Evolutionary conservation across 2,113 vertebrate species (phyloP), one percentile per base, ranked within the genome.

Genomic region (Salminus brasiliensis): DNA sequence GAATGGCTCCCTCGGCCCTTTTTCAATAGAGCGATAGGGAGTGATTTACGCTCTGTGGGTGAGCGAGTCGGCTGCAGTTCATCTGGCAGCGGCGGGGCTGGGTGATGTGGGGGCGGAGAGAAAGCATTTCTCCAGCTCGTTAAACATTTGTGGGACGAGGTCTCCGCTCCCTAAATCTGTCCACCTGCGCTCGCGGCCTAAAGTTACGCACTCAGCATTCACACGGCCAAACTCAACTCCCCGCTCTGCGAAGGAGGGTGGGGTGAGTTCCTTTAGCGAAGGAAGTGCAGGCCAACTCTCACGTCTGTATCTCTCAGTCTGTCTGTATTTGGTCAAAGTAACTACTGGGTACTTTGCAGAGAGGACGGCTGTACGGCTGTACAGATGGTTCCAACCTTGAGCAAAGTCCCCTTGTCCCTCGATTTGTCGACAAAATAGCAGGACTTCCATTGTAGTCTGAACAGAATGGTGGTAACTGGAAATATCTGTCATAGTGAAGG

Each of bases 91-190:
- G 34, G n/a, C 23, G 16, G 60, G 68, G 47, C 70, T 57, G 41
- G 53, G 70, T 60, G 39, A 57, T 70, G 49, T 76, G 81, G 81
- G 78, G 68, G 81, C 47, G 67, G 74, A 68, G 74, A 74, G 72
- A 47, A 49, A 74, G 72, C 66, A 57, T 81, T 86, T 83, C 78
- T 72, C 65, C 75, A 74, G 81, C 80, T 86, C 83, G 78, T 86
- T 83, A 86, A 80, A 82, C 83, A 84, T 84, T 83, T 84, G 74
- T 55, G 74, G 81, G 79, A 60, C 75, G 72, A 47, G 66, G 74
- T 53, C 80, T 77, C 32, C 39, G 65, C 72, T 80, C 74, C 69
- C 53, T 87, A 85, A 85, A 87, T 85, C 84, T 83, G 81, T 83
- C 84, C 85, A 86, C 85, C 83, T 86, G 85, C 74, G 25, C n/a